Evolutionary conservation across 2,797 vertebrate species (phyloP), one percentile per base, ranked within the genome.

Genomic region (Paratrypauchen microcephalus): DNA sequence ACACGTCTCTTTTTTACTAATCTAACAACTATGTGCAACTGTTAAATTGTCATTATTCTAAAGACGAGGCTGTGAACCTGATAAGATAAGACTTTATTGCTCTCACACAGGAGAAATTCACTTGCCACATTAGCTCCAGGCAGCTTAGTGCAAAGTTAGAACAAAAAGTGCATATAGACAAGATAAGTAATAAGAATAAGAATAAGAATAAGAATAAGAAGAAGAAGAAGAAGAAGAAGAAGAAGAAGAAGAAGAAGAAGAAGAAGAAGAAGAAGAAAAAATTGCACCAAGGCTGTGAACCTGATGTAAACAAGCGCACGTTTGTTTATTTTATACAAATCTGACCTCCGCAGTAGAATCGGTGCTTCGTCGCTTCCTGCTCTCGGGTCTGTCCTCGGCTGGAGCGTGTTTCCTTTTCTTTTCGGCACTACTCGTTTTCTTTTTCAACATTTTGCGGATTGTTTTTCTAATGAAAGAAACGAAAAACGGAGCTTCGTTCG

Each of bases 331-430:
- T 55, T 55, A 11, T 23, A 13, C 21, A 55, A 23, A 23, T 23
- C 21, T 55, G 60, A 92, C 93, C 92, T 91, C 90, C 2, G 64
- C 0, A 6, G 56, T 84, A 3, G 72, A 56, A 0, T 91, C 93
- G 0, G 78, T 70, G 23, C 85, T 87, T 28, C 78, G 89, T 0
- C 88, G 86, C 77, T 92, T 93, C 2, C 72, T 74, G n/a, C 50
- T 62, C 2, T 82, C 85, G 5, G 78, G 83, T 9, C 79, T 83
- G 0, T 88, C 87, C 21, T 92, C 92, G 0, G 80, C 48, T 11
- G 85, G 86, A 0, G 83, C 75, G 62, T 90, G 87, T 77, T 91
- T 93, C 61, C 92, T 80, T 66, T 92, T 94, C 88, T 93, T 94
- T 4, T 93, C 93, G 0, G 69, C 23, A n/a, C 79, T 83, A 0